A percentile compares a stretch with the other conserved stretches of the same genome.
Evolutionary conservation across 2,113 vertebrate species (phyloP).

Genomic region (Stegostoma tigrinum): DNA sequence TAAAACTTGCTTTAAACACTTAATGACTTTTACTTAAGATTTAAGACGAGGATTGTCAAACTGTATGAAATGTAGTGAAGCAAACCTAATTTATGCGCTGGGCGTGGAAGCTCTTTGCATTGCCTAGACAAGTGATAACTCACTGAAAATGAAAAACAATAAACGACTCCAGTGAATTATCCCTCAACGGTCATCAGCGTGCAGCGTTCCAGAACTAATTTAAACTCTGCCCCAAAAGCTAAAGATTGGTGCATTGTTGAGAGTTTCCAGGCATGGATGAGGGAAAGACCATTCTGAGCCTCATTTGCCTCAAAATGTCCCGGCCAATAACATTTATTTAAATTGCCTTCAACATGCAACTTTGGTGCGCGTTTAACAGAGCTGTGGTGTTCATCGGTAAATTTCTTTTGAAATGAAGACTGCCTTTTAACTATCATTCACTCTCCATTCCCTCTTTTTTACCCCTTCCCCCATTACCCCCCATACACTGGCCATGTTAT

Average conservation of each 20-base stretch:
- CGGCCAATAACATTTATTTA: neutral
- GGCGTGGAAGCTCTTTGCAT: slow-evolving; percentile 30
- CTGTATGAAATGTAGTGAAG: slow-evolving; percentile 34
- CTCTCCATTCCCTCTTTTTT: neutral
- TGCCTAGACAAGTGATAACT: slow-evolving; percentile 30
- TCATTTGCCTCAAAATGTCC: neutral
- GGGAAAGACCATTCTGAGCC: neutral
- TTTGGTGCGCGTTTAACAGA: neutral
- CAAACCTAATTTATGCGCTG: slow-evolving; percentile 26
- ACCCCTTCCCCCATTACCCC: neutral
- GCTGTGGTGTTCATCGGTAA: neutral
- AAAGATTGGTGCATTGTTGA: slow-evolving; percentile 16
- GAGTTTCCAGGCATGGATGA: neutral
- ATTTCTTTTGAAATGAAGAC: neutral
- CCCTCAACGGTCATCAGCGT: neutral
- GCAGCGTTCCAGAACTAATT: slow-evolving; percentile 29
- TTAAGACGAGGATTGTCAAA: slow-evolving; percentile 30
- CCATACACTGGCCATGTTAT: neutral
- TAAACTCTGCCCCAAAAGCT: slow-evolving; percentile 18
- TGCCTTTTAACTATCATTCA: neutral
- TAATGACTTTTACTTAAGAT: slow-evolving; percentile 32
- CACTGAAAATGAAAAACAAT: slow-evolving; percentile 12
- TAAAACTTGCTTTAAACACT: slow-evolving; percentile 32
- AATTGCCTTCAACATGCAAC: neutral
- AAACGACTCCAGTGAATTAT: slow-evolving; percentile 31